A percentile compares a stretch with the other conserved stretches of the same genome.
Evolutionary conservation across 2,888 invertebrate genomes (phyloP).

Genomic region (Hemaris fuciformis): DNA sequence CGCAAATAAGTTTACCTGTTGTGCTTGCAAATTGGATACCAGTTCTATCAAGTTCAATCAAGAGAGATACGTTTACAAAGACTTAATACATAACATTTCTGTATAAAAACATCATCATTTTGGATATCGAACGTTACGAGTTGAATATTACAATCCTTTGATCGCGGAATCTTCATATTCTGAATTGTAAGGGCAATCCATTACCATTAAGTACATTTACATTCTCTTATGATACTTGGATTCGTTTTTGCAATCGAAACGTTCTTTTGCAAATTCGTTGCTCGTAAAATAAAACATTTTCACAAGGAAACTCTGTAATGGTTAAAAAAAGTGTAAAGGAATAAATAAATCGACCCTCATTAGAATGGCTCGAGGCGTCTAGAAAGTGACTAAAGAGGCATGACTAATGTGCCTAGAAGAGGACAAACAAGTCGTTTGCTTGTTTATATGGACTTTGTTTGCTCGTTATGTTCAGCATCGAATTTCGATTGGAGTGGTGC

Average conservation of each 20-base stretch:
- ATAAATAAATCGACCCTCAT: constrained; percentile 23
- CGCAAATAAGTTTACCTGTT: constrained; percentile 9
- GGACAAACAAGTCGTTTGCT: constrained; percentile 54
- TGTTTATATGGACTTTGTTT: constrained; percentile 50
- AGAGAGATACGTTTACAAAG: not conserved
- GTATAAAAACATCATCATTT: not conserved
- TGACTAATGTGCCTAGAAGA: constrained; percentile 33
- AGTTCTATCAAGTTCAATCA: not conserved
- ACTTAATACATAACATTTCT: not conserved
- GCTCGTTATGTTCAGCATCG: constrained; percentile 44
- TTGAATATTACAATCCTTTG: not conserved
- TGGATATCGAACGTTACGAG: too few relatives aligned
- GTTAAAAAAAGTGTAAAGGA: not conserved
- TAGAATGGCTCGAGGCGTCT: constrained; percentile 25
- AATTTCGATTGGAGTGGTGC: constrained; percentile 34
- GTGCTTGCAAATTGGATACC: constrained; percentile 5
- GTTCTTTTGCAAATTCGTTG: not conserved
- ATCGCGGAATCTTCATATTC: not conserved
- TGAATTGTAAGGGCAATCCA: constrained; percentile 1
- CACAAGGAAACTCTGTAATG: not conserved
- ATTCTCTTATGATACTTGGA: not conserved
- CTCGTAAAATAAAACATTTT: not conserved
- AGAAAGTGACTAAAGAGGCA: constrained; percentile 29
- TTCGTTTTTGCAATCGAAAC: not conserved
- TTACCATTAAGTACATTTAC: not conserved